These are phyloP conservation scores for Lacerta viridis DNA, from an alignment of 2,797 vertebrate genomes.

Conservation along the genomic window DNA sequence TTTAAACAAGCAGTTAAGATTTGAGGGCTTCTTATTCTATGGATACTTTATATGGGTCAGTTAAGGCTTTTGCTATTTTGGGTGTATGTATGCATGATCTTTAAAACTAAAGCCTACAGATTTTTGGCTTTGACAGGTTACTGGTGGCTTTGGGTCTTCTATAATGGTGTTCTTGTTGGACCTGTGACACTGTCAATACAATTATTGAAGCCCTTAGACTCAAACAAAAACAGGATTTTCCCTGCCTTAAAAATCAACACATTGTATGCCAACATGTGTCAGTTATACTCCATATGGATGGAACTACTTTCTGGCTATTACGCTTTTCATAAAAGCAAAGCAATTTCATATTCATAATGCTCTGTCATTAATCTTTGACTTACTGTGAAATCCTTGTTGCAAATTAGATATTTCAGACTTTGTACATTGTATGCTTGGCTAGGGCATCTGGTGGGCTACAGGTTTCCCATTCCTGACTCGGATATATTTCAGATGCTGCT, in stretches of 20 bases:
- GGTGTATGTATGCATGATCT: neutral
- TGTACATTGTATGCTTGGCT: neutral
- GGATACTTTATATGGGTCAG: too few relatives aligned
- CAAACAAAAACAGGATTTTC: neutral
- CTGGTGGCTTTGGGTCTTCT: neutral
- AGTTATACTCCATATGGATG: neutral
- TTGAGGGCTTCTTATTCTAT: too few relatives aligned
- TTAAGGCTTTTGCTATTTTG: neutral
- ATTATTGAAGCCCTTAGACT: neutral
- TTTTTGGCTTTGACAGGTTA: neutral
- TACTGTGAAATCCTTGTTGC: neutral
- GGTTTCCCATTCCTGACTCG: neutral
- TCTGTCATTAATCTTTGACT: neutral
- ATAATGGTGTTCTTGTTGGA: neutral
- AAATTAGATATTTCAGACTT: neutral
- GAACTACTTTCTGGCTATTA: neutral
- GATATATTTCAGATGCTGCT: neutral
- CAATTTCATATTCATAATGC: neutral
- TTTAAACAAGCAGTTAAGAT: neutral
- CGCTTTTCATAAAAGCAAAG: neutral
- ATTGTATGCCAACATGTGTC: neutral
- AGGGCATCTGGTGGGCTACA: too few relatives aligned
- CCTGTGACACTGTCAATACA: neutral
- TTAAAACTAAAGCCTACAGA: neutral
- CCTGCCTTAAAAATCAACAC: neutral